Conservation (phyloP, 2,113 vertebrate genomes). For the Coturnix japonica region DNA sequence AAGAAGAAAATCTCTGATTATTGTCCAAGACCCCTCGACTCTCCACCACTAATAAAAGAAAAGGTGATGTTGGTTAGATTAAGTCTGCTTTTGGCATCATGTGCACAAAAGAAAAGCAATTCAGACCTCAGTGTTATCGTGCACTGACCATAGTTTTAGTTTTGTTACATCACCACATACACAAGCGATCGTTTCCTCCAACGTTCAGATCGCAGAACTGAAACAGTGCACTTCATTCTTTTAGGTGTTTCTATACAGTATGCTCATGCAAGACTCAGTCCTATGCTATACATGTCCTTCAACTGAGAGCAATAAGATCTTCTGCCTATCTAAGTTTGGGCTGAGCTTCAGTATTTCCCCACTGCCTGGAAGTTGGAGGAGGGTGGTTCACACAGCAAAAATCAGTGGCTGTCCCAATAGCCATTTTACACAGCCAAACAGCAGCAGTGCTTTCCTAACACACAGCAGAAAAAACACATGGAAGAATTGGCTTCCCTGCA, state of each 20-base stretch:
- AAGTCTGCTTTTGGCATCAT: not conserved
- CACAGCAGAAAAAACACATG: not conserved
- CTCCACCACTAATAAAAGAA: constrained; percentile 81
- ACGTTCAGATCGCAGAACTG: not conserved
- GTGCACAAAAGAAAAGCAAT: not conserved
- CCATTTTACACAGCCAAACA: not conserved
- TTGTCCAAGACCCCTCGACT: constrained; percentile 82
- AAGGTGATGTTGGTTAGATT: not conserved
- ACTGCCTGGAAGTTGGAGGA: not conserved
- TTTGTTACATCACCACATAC: not conserved
- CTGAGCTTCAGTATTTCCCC: not conserved
- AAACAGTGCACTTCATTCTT: not conserved
- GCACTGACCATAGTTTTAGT: not conserved
- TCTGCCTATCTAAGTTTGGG: not conserved
- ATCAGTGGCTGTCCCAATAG: not conserved
- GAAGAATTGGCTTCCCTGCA: not conserved
- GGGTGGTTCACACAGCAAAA: not conserved
- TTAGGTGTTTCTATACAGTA: not conserved
- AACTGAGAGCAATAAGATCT: not conserved
- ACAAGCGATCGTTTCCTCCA: not conserved
- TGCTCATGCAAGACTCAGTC: too few relatives aligned
- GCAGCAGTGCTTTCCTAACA: not conserved
- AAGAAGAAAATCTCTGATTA: constrained; percentile 84
- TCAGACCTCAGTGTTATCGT: not conserved
- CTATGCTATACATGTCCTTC: not conserved